phyloP scores from a whole-genome alignment of 2,888 invertebrate genomes.

The Thecophora atra region DNA sequence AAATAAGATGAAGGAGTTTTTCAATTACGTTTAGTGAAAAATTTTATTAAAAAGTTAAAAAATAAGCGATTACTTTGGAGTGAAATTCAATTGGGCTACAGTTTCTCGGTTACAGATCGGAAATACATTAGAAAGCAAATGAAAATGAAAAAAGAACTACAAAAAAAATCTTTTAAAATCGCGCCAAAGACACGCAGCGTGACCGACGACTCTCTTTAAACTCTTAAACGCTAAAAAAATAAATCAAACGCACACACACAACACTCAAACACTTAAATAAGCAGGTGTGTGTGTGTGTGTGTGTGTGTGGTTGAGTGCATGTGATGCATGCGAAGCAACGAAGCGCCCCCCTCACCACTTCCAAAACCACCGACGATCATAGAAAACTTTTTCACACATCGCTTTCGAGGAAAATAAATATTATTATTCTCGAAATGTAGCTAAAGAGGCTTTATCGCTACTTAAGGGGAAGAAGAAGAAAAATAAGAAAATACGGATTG shows the following conservation, averaged over 20 bases:
- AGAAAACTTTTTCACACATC: neutral
- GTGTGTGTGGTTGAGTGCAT: constrained; percentile 41
- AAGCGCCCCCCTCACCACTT: neutral
- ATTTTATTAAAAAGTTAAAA: no score
- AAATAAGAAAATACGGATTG: neutral
- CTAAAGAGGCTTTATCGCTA: neutral
- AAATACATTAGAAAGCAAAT: neutral
- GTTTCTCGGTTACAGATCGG: neutral
- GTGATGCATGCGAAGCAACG: constrained; percentile 33
- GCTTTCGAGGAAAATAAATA: neutral
- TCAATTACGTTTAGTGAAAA: no score
- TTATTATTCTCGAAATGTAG: constrained; percentile 10
- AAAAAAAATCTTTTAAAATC: no score
- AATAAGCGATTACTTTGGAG: neutral
- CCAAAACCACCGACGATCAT: neutral
- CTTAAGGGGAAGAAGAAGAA: neutral
- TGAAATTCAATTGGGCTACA: neutral
- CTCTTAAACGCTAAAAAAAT: constrained; percentile 30
- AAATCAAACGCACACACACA: constrained; percentile 46
- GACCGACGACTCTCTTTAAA: neutral
- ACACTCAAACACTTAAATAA: constrained; percentile 44
- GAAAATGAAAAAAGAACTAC: neutral
- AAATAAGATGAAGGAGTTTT: neutral
- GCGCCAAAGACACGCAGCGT: neutral
- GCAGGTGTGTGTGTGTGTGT: constrained; percentile 44